Conservation (phyloP, 2,797 vertebrate species). For the Kryptolebias ocellatus region DNA sequence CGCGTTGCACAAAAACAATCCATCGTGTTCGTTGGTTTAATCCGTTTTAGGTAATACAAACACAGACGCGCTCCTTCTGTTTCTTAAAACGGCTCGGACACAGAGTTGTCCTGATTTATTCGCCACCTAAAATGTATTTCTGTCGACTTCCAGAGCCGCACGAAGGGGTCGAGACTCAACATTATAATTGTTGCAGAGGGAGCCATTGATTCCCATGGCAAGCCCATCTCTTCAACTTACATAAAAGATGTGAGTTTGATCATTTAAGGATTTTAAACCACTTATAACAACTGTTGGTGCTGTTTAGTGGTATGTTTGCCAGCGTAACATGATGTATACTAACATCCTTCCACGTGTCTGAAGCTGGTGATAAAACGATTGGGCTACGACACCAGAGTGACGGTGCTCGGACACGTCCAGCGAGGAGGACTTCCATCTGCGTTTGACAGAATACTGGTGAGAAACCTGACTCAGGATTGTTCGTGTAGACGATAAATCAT, state of each 20-base stretch:
- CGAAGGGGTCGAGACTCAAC: slow-evolving; percentile 91
- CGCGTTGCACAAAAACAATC: neutral
- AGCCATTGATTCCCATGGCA: slow-evolving; percentile 86
- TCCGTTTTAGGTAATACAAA: neutral
- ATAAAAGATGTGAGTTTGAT: slow-evolving; percentile 89
- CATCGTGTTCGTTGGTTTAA: neutral
- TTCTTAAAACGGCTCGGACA: too few species aligned
- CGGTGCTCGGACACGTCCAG: slow-evolving; percentile 95
- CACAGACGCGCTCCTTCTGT: neutral
- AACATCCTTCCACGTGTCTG: slow-evolving; percentile 3
- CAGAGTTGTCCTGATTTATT: neutral
- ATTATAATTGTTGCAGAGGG: slow-evolving; percentile 95
- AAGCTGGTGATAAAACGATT: slow-evolving; percentile 90
- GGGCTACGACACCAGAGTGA: slow-evolving; percentile 94
- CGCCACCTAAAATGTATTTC: neutral
- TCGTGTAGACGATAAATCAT: too few species aligned
- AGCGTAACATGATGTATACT: neutral
- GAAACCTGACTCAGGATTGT: slow-evolving; percentile 8
- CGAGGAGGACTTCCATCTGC: slow-evolving; percentile 94
- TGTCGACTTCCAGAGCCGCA: slow-evolving; percentile 85
- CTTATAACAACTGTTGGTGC: too few species aligned
- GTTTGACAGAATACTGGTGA: slow-evolving; percentile 88
- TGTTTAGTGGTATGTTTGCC: too few species aligned
- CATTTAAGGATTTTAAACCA: neutral
- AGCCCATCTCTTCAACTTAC: slow-evolving; percentile 88